phyloP scores from a whole-genome alignment of 2,113 vertebrate species.

The Pseudopodoces humilis region DNA sequence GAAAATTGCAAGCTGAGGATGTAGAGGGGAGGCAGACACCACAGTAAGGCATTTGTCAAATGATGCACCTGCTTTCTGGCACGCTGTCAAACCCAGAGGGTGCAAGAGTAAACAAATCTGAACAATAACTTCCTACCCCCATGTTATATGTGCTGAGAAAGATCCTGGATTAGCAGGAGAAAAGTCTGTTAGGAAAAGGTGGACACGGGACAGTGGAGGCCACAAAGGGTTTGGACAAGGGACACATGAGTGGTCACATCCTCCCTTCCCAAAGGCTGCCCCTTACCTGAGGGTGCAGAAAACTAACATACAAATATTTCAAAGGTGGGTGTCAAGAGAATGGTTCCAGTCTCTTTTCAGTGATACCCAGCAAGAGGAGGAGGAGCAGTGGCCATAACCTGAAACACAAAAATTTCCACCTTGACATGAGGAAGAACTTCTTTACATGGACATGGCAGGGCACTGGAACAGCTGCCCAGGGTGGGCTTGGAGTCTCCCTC shows the following conservation, averaged over 20 bases:
- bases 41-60: not conserved
- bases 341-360: not conserved
- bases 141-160: not conserved
- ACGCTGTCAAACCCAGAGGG: not conserved
- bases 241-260: not conserved
- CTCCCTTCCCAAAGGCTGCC: not conserved
- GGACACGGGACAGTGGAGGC: accelerated
- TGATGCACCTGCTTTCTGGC: not conserved
- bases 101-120: not conserved
- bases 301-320: not conserved
- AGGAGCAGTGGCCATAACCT: not conserved
- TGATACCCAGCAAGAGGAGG: not conserved
- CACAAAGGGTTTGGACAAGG: not conserved
- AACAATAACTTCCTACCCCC: not conserved
- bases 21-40: not conserved
- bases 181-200: not conserved
- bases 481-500: not conserved
- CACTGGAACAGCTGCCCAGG: not conserved
- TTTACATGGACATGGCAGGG: not conserved
- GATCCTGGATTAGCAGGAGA: not conserved
- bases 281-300: not conserved
- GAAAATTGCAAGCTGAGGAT: not conserved
- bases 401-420: not conserved
- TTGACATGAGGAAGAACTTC: not conserved
- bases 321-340: not conserved